phyloP scores from a whole-genome alignment of 2,113 vertebrate species.

The Carollia perspicillata region DNA sequence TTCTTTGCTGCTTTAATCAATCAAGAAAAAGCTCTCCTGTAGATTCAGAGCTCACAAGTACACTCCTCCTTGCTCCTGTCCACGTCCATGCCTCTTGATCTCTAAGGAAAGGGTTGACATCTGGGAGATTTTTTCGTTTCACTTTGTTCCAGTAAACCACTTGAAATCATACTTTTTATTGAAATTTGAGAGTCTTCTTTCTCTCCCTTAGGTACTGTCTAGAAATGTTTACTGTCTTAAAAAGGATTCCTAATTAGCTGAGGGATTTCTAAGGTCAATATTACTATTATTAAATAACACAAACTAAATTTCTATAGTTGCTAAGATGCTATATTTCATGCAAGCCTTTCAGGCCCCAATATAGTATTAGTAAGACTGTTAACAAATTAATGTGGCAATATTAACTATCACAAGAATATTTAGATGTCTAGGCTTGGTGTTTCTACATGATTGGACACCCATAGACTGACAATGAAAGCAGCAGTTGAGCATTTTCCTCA shows the following conservation, averaged over 20 bases:
- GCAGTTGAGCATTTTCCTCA: background rate
- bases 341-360: background rate
- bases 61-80: constrained; percentile 30
- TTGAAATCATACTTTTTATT: constrained; percentile 54
- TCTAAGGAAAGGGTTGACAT: constrained; percentile 51
- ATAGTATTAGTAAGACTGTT: background rate
- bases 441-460: background rate
- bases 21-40: constrained; percentile 61
- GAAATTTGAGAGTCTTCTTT: constrained; percentile 40
- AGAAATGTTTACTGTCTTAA: background rate
- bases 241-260: constrained; percentile 46
- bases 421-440: background rate
- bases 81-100: constrained; percentile 45
- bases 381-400: background rate
- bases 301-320: background rate
- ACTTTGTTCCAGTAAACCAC: constrained; percentile 58
- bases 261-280: background rate
- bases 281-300: constrained; percentile 31
- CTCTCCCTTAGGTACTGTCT: constrained; percentile 38
- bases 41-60: constrained; percentile 50
- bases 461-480: background rate
- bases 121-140: constrained; percentile 62
- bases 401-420: background rate
- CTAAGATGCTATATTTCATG: background rate
- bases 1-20: constrained; percentile 64